These are phyloP conservation scores for Malaclemys terrapin DNA, from an alignment of 2,113 vertebrate species.

Conservation along the genomic window DNA sequence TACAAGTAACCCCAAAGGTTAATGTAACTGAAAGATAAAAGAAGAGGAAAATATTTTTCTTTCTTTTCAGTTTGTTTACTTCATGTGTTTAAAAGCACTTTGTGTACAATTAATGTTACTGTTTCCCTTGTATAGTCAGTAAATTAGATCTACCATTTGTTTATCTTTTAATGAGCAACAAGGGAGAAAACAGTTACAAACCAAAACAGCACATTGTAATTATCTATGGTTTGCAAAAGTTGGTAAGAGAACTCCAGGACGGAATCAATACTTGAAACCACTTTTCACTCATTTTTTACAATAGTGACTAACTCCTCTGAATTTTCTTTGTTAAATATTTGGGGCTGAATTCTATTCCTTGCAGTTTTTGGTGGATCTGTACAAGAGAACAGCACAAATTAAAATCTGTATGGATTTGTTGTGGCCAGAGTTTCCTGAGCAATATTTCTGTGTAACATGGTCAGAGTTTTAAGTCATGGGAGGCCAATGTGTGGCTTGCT, in stretches of 20 bases:
- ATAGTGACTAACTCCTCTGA: neutral
- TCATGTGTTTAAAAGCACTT: neutral
- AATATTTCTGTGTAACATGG: neutral
- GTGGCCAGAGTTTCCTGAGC: neutral
- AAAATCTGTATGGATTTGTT: conserved; percentile 4
- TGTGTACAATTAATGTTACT: neutral
- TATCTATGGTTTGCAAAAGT: neutral
- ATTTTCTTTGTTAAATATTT: neutral
- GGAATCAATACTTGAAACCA: neutral
- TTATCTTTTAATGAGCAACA: neutral
- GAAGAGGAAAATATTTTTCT: neutral
- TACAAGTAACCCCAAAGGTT: neutral
- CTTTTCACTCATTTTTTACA: neutral
- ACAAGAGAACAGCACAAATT: neutral
- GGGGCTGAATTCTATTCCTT: neutral
- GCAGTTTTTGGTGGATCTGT: neutral
- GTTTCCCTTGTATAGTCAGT: neutral
- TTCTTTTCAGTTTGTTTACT: neutral
- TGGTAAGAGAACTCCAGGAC: neutral
- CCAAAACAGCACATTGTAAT: neutral
- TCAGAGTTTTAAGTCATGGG: conserved; percentile 18
- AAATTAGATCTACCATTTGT: neutral
- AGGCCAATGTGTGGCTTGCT: neutral
- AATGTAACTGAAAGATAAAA: neutral
- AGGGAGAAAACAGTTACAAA: neutral